Percentiles rank a stretch among this genome's conserved stretches.
Conservation (phyloP, 2,113 vertebrate genomes). For the Pteronura brasiliensis region DNA sequence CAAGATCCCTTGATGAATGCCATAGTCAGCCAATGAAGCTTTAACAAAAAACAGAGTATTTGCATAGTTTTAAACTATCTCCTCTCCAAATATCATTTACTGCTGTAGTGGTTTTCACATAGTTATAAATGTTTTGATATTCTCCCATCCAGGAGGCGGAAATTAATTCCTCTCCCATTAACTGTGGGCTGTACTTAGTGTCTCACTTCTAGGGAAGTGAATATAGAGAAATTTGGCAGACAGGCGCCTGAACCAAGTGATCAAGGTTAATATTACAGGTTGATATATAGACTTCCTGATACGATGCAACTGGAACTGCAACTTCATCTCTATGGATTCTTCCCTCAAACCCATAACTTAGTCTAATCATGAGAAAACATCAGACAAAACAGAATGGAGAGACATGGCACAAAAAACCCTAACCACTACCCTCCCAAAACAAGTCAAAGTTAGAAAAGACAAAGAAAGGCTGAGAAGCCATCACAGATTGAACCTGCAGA, state of each 20-base stretch:
- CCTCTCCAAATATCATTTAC: neutral
- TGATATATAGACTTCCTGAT: neutral
- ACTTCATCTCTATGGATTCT: neutral
- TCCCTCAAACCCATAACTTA: neutral
- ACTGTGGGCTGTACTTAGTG: neutral
- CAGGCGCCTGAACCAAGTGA: neutral
- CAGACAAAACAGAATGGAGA: neutral
- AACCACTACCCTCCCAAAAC: neutral
- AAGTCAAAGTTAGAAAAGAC: neutral
- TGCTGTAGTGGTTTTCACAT: neutral
- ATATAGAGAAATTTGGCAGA: neutral
- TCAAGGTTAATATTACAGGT: neutral
- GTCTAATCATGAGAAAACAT: neutral
- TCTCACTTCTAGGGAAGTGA: neutral
- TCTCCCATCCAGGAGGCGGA: neutral
- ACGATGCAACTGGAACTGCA: neutral
- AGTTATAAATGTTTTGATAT: neutral
- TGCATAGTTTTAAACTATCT: neutral
- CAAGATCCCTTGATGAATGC: neutral
- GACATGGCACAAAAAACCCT: neutral
- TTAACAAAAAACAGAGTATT: neutral
- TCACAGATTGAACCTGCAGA: neutral
- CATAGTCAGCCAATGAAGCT: neutral
- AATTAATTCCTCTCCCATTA: neutral
- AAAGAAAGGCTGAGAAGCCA: neutral